Conservation (phyloP, 2,113 vertebrate genomes). For the Balaeniceps rex region DNA sequence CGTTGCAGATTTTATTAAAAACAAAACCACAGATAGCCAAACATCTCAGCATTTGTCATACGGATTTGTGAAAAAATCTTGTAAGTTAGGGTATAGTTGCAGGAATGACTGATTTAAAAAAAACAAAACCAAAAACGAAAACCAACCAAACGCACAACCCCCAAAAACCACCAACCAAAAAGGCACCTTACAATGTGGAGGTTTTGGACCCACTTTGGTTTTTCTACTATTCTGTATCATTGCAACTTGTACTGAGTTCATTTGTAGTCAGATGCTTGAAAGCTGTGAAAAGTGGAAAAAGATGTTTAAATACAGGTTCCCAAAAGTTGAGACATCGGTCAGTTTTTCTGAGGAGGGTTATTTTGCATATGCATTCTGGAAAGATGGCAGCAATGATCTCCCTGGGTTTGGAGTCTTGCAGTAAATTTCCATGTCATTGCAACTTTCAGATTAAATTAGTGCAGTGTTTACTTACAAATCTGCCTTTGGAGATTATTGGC, state of each 20-base stretch:
- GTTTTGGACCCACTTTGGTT: background rate
- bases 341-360: background rate
- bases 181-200: background rate
- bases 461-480: background rate
- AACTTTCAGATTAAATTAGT: background rate
- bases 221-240: background rate
- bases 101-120: background rate
- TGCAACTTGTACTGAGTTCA: background rate
- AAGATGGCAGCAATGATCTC: background rate
- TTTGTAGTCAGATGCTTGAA: background rate
- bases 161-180: background rate
- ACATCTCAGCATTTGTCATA: background rate
- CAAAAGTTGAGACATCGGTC: background rate
- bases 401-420: background rate
- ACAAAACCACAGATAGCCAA: background rate
- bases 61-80: background rate
- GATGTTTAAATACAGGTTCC: background rate
- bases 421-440: background rate
- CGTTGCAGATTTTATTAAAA: background rate
- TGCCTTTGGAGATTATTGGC: background rate
- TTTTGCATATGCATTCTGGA: background rate
- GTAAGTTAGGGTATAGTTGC: background rate
- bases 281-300: background rate
- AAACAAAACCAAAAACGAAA: background rate
- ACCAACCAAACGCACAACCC: background rate